Conservation (phyloP, 2,113 vertebrate species). For the Bufo bufo region DNA sequence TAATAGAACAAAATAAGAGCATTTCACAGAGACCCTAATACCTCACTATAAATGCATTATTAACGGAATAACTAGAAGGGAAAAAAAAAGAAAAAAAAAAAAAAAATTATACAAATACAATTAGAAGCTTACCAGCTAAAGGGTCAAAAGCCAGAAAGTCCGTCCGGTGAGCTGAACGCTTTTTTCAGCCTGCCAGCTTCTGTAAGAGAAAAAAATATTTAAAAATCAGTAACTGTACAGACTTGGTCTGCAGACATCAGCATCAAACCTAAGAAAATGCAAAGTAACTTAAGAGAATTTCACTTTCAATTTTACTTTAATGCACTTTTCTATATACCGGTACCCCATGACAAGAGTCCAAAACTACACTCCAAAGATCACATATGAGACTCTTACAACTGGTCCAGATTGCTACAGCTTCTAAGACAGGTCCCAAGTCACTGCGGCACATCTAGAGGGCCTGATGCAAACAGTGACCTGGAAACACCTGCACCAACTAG, state of each 20-base stretch:
- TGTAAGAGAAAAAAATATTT: slow-evolving; percentile 60
- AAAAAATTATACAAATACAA: background rate
- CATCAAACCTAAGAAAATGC: background rate
- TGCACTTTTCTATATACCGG: no score
- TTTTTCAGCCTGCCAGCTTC: slow-evolving; percentile 99
- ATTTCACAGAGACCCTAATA: no score
- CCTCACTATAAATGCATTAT: no score
- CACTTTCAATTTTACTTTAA: background rate
- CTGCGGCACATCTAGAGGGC: background rate
- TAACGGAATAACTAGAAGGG: no score
- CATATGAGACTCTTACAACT: background rate
- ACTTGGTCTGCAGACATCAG: background rate
- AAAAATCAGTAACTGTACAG: no score
- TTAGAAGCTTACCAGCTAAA: slow-evolving; percentile 91
- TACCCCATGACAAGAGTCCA: no score
- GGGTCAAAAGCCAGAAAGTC: slow-evolving; percentile 99
- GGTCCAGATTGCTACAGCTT: background rate
- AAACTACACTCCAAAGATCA: background rate
- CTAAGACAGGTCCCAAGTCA: no score
- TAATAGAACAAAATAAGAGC: no score
- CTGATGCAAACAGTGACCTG: background rate
- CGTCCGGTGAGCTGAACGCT: slow-evolving; percentile 92
- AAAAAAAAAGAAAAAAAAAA: background rate
- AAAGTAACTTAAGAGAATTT: background rate
- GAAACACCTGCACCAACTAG: background rate